Evolutionary conservation across 2,797 vertebrate species (phyloP).

Genomic region (Micromesistius poutassou): DNA sequence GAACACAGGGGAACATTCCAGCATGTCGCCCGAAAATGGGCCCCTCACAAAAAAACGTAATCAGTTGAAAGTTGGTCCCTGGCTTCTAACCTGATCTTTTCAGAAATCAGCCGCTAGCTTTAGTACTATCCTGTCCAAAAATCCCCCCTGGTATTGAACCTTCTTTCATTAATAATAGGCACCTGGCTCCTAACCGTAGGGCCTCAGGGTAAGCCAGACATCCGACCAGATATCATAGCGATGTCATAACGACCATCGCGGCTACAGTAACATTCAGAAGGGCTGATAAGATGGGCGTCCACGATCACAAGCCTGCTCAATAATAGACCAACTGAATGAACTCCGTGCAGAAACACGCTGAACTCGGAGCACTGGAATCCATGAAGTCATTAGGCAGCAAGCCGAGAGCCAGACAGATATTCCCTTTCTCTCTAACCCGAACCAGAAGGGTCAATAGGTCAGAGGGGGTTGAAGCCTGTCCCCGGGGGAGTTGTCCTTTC

Average conservation of each 20-base stretch:
- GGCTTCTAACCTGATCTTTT: neutral
- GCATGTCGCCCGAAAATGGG: conserved; percentile 7
- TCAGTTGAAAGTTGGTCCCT: neutral
- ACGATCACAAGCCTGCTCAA: no score
- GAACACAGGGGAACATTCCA: conserved; percentile 58
- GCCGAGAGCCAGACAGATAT: no score
- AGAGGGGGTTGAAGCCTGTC: no score
- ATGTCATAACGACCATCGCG: no score
- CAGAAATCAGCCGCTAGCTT: neutral
- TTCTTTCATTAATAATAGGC: neutral
- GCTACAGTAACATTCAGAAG: no score
- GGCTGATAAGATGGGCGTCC: neutral
- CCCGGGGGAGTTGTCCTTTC: no score
- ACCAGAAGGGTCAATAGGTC: no score
- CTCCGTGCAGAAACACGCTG: neutral
- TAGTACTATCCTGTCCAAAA: neutral
- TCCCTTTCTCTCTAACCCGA: no score
- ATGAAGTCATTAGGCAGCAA: neutral
- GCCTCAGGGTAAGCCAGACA: neutral
- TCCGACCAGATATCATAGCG: no score
- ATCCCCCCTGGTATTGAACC: neutral
- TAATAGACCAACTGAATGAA: neutral
- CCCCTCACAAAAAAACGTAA: neutral
- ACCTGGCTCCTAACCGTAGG: neutral
- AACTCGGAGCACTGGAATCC: neutral